These are phyloP conservation scores for Eidolon helvum DNA, from an alignment of 2,113 vertebrate genomes.

Conservation along the genomic window DNA sequence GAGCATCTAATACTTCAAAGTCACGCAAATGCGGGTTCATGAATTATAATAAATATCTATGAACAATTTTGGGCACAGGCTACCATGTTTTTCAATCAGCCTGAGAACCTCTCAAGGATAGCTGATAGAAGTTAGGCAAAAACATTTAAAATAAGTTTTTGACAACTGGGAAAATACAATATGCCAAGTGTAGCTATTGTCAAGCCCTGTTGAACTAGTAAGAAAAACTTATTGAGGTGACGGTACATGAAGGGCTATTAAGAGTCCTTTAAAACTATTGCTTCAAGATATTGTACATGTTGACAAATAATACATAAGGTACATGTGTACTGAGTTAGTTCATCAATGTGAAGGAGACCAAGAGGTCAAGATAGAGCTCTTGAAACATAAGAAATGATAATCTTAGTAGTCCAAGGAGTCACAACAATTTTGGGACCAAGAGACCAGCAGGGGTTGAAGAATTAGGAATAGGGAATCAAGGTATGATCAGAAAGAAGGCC, in stretches of 20 bases:
- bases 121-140: background rate
- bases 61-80: conserved; percentile 35
- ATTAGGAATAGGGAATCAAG: background rate
- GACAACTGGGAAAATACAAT: background rate
- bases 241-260: background rate
- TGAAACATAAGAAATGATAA: background rate
- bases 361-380: background rate
- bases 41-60: conserved; percentile 57
- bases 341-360: background rate
- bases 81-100: conserved; percentile 13
- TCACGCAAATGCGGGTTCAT: conserved; percentile 47
- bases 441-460: background rate
- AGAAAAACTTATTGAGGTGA: background rate
- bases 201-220: background rate
- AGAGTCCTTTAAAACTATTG: background rate
- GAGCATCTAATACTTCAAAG: conserved; percentile 60
- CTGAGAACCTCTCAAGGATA: background rate
- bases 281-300: background rate
- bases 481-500: background rate
- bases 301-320: background rate
- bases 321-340: background rate
- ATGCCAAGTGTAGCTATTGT: background rate
- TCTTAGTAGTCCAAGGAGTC: background rate
- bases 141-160: conserved; percentile 3
- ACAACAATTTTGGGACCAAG: background rate